Base-by-base conservation (phyloP, 2,113 vertebrate genomes). In the Hystrix brachyura region DNA sequence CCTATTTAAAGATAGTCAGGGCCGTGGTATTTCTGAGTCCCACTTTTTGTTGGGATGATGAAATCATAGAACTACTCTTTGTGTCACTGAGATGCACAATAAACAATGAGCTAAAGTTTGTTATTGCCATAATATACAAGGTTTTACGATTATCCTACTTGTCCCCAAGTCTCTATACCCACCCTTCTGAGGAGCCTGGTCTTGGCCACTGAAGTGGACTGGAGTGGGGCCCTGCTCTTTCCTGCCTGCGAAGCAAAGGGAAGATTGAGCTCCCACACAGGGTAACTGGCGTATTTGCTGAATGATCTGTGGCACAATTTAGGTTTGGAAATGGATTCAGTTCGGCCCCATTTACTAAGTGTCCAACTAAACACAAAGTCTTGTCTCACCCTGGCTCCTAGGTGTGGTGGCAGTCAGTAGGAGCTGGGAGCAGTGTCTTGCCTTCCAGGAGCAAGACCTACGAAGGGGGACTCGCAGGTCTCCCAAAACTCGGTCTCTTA, bases 321-420 rank as follows among this genome's bases (percentile, higher is more conserved):
- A 94, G 94, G 83, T 65, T 91, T 94, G 90, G 90, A 87, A 89
- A 86, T 94, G 94, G 87, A 89, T 96, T 96, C 79, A 94, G 89
- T 93, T 89, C 94, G 27, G 72, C 23, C 82, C 87, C 69, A 60
- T 53, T 94, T 94, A 96, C 29, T 88, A 86, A 95, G 92, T 85
- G 79, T 79, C 60, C 60, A 83, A 11, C 87, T 82, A 88, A 97
- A 67, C 43, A 78, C 53, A 27, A 69, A 48, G 46, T 48, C 76
- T 78, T 55, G 76, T 21, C 71, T 71, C 6, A 0, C 29, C 53
- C 34, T 95, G 67, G 65, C 65, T 91, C 23, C 81, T 60, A 25
- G 51, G 60, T 64, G n/a, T 25, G 4, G 19, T 14, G 48, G 21
- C 25, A 23, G 32, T n/a, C 53, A 87, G 81, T 48, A 67, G 29